Evolutionary conservation across 2,888 invertebrate species (phyloP), one percentile per base, ranked within the genome.

Genomic region (Girardia tigrina): DNA sequence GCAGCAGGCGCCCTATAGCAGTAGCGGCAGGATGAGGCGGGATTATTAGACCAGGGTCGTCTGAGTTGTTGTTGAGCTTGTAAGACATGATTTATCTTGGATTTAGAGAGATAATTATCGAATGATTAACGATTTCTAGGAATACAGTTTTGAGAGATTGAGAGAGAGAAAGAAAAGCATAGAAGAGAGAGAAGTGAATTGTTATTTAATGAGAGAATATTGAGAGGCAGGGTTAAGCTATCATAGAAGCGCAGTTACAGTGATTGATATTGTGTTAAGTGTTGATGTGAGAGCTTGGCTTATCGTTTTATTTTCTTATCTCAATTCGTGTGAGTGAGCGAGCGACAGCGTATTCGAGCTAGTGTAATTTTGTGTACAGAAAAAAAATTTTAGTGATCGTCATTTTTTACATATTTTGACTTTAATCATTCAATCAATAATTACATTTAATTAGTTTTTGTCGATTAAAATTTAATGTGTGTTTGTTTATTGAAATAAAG

Each of bases 401-500:
- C 56, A 56, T 56, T 56, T 56, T 56, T 20, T 56, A 56, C 56
- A 56, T n/a, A n/a, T 56, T 56, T 56, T 4, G n/a, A 4, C n/a
- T 56, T 56, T 56, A 8, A 56, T 56, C 56, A 56, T 56, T 56
- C 56, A n/a, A n/a, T n/a, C n/a, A n/a, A n/a, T n/a, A n/a, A n/a
- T n/a, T n/a, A n/a, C n/a, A n/a, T n/a, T n/a, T n/a, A n/a, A n/a
- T n/a, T n/a, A n/a, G n/a, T n/a, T n/a, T n/a, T n/a, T n/a, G 56
- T 23, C n/a, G n/a, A 56, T n/a, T 56, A 12, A 20, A 56, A 56
- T 56, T 56, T 56, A 56, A 56, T 56, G 56, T 56, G n/a, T 56
- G 56, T 56, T 56, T 56, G n/a, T 56, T 56, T 56, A 56, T 56
- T 56, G 56, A 56, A 56, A 56, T 56, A 56, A 56, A 56, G 56